Evolutionary conservation across 2,113 vertebrate genomes (phyloP).

Genomic region (Gymnocephalus cernua): DNA sequence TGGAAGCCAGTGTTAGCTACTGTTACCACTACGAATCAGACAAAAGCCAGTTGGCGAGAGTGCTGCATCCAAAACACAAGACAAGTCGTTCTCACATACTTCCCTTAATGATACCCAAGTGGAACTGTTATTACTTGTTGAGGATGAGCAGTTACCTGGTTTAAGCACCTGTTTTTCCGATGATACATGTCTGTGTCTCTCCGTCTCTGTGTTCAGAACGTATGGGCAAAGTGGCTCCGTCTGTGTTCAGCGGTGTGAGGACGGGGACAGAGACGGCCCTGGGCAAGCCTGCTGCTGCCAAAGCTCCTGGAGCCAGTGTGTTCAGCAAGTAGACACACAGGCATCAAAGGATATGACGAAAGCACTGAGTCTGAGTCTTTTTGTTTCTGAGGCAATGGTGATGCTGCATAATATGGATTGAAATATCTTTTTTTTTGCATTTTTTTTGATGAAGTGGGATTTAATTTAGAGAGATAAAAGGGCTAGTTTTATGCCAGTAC

Average conservation of each 20-base stretch:
- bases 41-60: neutral
- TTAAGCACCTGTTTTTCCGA: neutral
- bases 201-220: conserved; percentile 84
- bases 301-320: conserved; percentile 87
- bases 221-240: conserved; percentile 90
- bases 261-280: conserved; percentile 91
- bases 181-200: neutral
- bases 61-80: neutral
- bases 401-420: neutral
- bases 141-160: neutral
- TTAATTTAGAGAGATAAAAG: neutral
- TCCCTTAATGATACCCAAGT: neutral
- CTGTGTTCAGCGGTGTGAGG: conserved; percentile 89
- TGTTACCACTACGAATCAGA: neutral
- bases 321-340: conserved; percentile 84
- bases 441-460: neutral
- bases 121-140: neutral
- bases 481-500: neutral
- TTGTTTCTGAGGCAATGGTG: neutral
- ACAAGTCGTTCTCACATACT: neutral
- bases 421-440: neutral
- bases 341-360: neutral
- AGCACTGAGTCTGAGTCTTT: neutral
- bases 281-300: conserved; percentile 82
- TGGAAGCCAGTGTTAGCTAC: neutral